Percentiles rank a stretch among this genome's conserved stretches.
phyloP scores from a whole-genome alignment of 2,888 invertebrate genomes.

The Dioctria linearis region DNA sequence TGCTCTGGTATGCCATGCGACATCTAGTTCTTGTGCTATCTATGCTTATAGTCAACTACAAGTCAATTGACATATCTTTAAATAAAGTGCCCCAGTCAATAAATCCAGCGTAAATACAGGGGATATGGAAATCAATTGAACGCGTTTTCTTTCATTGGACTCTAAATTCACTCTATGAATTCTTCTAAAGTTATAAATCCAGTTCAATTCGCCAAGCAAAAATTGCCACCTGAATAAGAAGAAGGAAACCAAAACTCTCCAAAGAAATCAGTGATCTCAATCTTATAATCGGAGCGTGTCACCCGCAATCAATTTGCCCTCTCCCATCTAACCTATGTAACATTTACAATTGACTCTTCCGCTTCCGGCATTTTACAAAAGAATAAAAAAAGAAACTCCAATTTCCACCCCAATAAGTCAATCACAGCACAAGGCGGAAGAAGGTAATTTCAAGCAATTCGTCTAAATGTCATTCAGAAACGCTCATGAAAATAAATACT shows the following conservation, averaged over 20 bases:
- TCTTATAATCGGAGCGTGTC: constrained; percentile 55
- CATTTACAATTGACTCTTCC: constrained; percentile 28
- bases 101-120: constrained; percentile 19
- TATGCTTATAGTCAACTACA: neutral
- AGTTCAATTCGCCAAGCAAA: constrained; percentile 24
- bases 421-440: constrained; percentile 51
- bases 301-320: constrained; percentile 55
- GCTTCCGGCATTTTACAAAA: constrained; percentile 20
- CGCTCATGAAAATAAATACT: constrained; percentile 56
- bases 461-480: constrained; percentile 58
- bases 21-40: too few species aligned
- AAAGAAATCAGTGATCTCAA: constrained; percentile 47
- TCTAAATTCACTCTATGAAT: constrained; percentile 1
- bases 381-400: constrained; percentile 48
- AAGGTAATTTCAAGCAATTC: constrained; percentile 59
- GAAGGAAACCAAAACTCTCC: neutral
- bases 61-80: constrained; percentile 8
- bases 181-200: constrained; percentile 8
- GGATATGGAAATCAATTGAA: constrained; percentile 28
- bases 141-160: constrained; percentile 4
- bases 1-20: too few species aligned
- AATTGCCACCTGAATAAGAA: constrained; percentile 31
- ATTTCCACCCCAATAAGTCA: constrained; percentile 58
- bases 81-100: constrained; percentile 15
- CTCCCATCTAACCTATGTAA: neutral